Base-by-base conservation (phyloP, 1,140 invertebrate genomes). In the Drosophila pseudoananassae region DNA sequence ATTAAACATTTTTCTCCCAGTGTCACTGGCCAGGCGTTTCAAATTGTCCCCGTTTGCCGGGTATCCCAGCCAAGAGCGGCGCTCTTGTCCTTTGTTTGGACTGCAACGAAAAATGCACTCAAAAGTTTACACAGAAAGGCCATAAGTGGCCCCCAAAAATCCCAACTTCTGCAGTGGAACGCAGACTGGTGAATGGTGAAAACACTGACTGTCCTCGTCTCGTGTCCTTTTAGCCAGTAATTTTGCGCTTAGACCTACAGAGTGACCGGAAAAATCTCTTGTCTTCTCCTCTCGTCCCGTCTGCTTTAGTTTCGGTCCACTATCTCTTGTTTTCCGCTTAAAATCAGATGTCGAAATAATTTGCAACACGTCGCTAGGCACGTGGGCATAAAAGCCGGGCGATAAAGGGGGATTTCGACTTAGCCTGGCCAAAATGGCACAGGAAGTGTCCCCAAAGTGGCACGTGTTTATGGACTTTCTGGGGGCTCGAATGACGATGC, bases 331-430 rank as follows among this genome's bases (percentile, higher is more conserved):
- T 88, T 89, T 88, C 84, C 83, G 83, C 84, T 88, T 88, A 88
- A 88, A 88, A 88, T 88, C 83, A 88, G 84, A 89, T 88, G 83
- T 88, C 83, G 84, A 88, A 88, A 88, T 88, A 88, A 83, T 88
- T 88, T 88, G 83, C 83, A 88, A 85, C 83, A 88, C 82, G 83
- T 81, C 78, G 83, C 70, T 56, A 72, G 78, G 65, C 75, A 78
- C 82, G 76, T 75, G 78, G 64, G 55, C 69, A 17, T 40, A 49
- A 60, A 54, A 76, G 49, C 31, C 36, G 46, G 14, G 60, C 46
- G 36, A 33, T n/a, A 15, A 12, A 14, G 27, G 29, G 14, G 43
- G 4, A 3, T 17, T 25, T 46, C 61, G 12, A 29, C 52, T 46
- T 68, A n/a, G 40, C 31, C 38, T 23, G 50, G 29, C 45, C 36